Evolutionary conservation across 2,113 vertebrate species (phyloP).

Genomic region (Brienomyrus longianalis): DNA sequence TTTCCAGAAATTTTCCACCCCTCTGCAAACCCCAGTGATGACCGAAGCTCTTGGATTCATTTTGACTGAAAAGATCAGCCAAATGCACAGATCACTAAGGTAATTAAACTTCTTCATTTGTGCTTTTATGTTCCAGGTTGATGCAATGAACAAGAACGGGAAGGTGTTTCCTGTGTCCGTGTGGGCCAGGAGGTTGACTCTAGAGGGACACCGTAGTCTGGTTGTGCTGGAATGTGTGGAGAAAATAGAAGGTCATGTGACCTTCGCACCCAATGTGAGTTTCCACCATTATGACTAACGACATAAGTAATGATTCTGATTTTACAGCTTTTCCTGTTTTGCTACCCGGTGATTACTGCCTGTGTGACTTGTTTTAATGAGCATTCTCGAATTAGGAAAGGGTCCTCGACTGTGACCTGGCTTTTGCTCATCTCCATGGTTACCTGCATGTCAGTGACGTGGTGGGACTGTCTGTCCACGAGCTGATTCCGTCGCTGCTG

Average conservation of each 20-base stretch:
- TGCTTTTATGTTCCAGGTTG: slow-evolving; percentile 59
- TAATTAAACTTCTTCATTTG: not conserved
- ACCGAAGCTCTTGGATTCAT: not conserved
- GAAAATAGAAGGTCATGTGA: slow-evolving; percentile 67
- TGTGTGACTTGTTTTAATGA: not conserved
- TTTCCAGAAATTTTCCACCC: not conserved
- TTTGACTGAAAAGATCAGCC: not conserved
- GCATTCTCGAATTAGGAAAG: slow-evolving; percentile 59
- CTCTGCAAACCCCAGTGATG: not conserved
- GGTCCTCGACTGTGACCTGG: slow-evolving; percentile 70
- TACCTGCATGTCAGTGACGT: slow-evolving; percentile 64
- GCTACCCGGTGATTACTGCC: not conserved
- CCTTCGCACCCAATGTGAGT: slow-evolving; percentile 72
- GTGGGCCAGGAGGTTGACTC: slow-evolving; percentile 59
- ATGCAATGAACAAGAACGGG: slow-evolving; percentile 53
- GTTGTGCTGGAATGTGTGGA: slow-evolving; percentile 78
- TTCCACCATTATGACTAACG: not conserved
- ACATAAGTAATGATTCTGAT: not conserved
- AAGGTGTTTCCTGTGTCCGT: slow-evolving; percentile 70
- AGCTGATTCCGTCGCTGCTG: slow-evolving; percentile 76
- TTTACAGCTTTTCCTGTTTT: not conserved
- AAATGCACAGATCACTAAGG: not conserved
- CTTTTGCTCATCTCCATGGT: slow-evolving; percentile 78
- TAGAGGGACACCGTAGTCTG: slow-evolving; percentile 51
- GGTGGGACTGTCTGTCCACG: slow-evolving; percentile 60